These are phyloP conservation scores for Vannuccia rotundouncinata DNA, from an alignment of 2,888 invertebrate species.

Conservation along the genomic window DNA sequence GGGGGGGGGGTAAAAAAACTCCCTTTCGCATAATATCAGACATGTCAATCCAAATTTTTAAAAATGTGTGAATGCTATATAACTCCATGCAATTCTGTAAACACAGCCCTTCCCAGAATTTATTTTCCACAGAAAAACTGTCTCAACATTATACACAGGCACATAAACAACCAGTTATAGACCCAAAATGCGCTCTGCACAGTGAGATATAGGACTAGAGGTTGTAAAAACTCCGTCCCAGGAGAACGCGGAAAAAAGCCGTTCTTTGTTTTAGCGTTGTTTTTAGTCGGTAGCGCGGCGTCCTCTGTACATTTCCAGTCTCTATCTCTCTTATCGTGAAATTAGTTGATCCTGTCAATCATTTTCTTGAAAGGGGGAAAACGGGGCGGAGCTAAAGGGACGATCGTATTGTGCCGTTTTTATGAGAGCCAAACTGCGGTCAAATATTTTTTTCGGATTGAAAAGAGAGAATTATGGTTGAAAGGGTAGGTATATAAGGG, in stretches of 20 bases:
- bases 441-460: neutral
- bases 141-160: neutral
- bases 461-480: neutral
- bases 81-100: neutral
- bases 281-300: neutral
- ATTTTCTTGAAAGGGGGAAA: neutral
- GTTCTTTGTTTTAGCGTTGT: conserved; percentile 5
- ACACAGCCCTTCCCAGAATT: neutral
- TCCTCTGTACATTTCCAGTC: neutral
- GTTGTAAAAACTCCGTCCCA: neutral
- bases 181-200: neutral
- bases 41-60: neutral
- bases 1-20: neutral
- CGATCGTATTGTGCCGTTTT: neutral
- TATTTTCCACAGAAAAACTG: neutral
- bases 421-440: neutral
- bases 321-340: neutral
- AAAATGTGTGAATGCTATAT: neutral
- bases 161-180: neutral
- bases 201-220: neutral
- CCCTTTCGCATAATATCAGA: neutral
- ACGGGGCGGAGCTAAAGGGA: neutral
- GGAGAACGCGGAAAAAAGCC: neutral
- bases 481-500: neutral
- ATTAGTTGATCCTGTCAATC: neutral